Evolutionary conservation across 2,113 vertebrate genomes (phyloP).

Genomic region (Mormyrus lacerda): DNA sequence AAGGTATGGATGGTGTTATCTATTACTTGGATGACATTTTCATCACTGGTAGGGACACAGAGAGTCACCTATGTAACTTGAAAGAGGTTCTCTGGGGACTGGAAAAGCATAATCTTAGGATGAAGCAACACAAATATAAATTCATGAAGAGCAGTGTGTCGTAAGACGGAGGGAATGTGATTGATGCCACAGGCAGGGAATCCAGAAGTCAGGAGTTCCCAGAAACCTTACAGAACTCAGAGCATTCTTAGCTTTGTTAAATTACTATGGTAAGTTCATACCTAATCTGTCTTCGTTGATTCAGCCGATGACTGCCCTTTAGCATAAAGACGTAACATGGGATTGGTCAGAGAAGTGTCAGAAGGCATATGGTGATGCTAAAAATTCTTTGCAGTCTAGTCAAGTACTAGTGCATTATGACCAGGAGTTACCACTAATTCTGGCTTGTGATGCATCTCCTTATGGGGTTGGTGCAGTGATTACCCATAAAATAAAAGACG

Average conservation of each 20-base stretch:
- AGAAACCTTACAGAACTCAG: too few relatives aligned
- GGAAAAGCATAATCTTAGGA: too few relatives aligned
- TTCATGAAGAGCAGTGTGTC: too few relatives aligned
- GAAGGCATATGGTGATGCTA: not conserved
- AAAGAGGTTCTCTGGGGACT: too few relatives aligned
- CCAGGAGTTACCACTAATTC: not conserved
- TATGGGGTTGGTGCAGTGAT: conserved; percentile 8
- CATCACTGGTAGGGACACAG: too few relatives aligned
- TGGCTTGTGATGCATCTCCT: conserved; percentile 24
- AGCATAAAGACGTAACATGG: conserved; percentile 9
- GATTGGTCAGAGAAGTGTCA: conserved; percentile 9
- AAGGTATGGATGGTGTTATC: too few relatives aligned
- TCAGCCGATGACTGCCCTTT: conserved; percentile 1
- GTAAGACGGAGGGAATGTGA: too few relatives aligned
- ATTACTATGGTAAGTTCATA: conserved; percentile 9
- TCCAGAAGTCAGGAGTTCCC: too few relatives aligned
- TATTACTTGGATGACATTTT: too few relatives aligned
- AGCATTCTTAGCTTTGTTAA: not conserved
- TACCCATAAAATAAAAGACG: conserved; percentile 7
- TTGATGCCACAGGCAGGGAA: too few relatives aligned
- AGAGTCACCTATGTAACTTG: too few relatives aligned
- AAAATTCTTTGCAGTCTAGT: not conserved
- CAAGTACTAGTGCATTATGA: conserved; percentile 16
- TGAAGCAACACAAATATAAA: too few relatives aligned
- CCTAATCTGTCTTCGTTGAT: not conserved